Evolutionary conservation across 2,888 invertebrate species (phyloP).

Genomic region (Heliconius ethilla): DNA sequence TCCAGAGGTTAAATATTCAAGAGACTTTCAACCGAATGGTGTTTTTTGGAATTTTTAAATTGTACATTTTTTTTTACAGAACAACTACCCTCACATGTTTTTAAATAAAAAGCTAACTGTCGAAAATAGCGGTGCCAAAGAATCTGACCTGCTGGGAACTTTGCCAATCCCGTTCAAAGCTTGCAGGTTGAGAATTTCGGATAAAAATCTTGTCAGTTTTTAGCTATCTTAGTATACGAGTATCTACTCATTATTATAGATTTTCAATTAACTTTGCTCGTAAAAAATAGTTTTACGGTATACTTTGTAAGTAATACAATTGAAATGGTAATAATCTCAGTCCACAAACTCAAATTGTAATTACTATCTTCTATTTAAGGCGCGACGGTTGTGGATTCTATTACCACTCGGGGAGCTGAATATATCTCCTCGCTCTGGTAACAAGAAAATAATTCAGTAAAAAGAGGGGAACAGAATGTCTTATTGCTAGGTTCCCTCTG

Average conservation of each 20-base stretch:
- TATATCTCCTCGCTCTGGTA: too few relatives aligned
- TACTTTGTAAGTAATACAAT: background rate
- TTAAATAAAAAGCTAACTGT: conserved; percentile 36
- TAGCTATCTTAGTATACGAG: background rate
- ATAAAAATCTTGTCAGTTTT: conserved; percentile 18
- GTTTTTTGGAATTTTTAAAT: conserved; percentile 17
- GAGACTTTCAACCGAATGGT: conserved; percentile 26
- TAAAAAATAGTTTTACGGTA: background rate
- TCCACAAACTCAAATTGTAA: background rate
- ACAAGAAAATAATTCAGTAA: too few relatives aligned
- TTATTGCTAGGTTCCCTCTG: too few relatives aligned
- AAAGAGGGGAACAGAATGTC: too few relatives aligned
- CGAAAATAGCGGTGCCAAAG: conserved; percentile 38
- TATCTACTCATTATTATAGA: background rate
- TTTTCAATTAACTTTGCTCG: background rate
- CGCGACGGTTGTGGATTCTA: too few relatives aligned
- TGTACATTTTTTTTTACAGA: conserved; percentile 3
- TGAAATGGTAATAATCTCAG: background rate
- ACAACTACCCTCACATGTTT: conserved; percentile 34
- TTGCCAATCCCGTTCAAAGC: conserved; percentile 37
- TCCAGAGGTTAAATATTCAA: conserved; percentile 34
- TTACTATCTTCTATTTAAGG: background rate
- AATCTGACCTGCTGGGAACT: conserved; percentile 41
- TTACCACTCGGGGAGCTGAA: too few relatives aligned
- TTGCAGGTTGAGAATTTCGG: conserved; percentile 17